Evolutionary conservation across 2,888 invertebrate species (phyloP).

Genomic region (Ariolimax columbianus): DNA sequence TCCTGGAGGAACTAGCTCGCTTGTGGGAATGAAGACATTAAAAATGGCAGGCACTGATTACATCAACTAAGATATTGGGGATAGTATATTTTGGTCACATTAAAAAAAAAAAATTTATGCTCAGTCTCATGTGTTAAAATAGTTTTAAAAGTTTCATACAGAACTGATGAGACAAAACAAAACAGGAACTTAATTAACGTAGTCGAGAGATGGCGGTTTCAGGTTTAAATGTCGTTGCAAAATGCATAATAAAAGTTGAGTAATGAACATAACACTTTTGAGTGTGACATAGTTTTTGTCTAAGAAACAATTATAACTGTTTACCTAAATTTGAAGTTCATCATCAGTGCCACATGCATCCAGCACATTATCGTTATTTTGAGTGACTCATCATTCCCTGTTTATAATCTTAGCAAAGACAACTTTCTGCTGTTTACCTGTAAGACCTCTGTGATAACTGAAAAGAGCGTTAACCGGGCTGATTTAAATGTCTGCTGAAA

Average conservation of each 20-base stretch:
- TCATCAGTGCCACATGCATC: not conserved
- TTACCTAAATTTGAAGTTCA: not conserved
- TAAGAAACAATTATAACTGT: not conserved
- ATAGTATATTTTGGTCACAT: not conserved
- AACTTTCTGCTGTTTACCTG: not conserved
- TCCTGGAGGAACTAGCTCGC: not conserved
- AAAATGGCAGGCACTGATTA: not conserved
- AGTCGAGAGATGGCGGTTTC: not conserved
- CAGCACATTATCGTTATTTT: not conserved
- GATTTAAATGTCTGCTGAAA: not conserved
- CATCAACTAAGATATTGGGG: not conserved
- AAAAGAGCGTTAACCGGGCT: not conserved
- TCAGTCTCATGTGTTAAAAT: no score
- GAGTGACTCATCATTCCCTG: not conserved
- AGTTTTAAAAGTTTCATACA: conserved; percentile 5
- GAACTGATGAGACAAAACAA: not conserved
- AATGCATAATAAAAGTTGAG: not conserved
- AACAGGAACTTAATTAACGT: not conserved
- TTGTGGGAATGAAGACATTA: not conserved
- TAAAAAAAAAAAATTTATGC: no score
- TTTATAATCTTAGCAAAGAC: not conserved
- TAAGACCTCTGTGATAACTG: conserved; percentile 6
- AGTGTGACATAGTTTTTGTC: not conserved
- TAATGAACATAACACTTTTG: not conserved
- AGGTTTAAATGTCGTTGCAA: not conserved